Evolutionary conservation across 2,113 vertebrate genomes (phyloP), one percentile per base, ranked within the genome.

Genomic region (Oreochromis aureus): DNA sequence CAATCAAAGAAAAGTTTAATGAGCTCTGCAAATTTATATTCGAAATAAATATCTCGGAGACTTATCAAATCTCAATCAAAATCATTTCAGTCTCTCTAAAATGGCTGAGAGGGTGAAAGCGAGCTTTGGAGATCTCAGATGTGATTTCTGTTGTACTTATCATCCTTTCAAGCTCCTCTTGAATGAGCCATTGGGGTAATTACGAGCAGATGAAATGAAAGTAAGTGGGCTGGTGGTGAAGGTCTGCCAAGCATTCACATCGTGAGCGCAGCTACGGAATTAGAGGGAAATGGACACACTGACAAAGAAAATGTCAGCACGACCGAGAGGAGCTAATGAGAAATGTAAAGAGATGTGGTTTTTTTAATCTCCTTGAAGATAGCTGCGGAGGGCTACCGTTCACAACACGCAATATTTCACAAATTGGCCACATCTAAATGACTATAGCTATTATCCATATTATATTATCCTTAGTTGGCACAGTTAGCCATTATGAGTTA

Each of bases 191-290:
- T 39, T 69, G 61, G 44, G 82, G 81, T 93, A 91, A 93, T 95
- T 92, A 90, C 54, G 32, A 90, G 79, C 56, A 44, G 84, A 95
- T 90, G 13, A 93, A 93, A 90, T 10, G 22, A 63, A 48, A 86
- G 34, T 71, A 82, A 89, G 58, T 30, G 44, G 18, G 44, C 56
- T 48, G 4, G 34, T 32, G 6, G 55, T 13, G 94, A 93, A 81
- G 95, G 27, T 88, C 95, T 93, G 91, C 93, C 91, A 90, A 93
- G 90, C 96, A 97, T 97, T 91, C 94, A 96, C 83, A 92, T 92
- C 10, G 94, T 96, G 92, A 63, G 86, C 85, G 0, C 2, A 8
- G 81, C 46, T 48, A 76, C 1, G 10, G 59, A 87, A 82, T 84
- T 34, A 24, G 24, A 54, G 44, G 69, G n/a, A 56, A 87, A 76